phyloP scores from a whole-genome alignment of 2,888 invertebrate genomes.

The Synergus gifuensis region DNA sequence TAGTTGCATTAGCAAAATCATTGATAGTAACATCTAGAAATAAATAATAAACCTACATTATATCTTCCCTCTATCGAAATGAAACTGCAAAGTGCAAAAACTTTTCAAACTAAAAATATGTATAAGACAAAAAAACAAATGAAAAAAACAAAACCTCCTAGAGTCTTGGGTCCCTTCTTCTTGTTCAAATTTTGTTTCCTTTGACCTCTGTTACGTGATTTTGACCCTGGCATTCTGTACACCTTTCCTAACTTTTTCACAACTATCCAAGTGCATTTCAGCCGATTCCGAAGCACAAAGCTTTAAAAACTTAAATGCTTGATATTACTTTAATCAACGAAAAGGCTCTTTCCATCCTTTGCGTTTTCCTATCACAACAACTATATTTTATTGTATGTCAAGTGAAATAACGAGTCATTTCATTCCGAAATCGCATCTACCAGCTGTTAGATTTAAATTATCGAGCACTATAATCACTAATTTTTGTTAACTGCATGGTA shows the following conservation, averaged over 20 bases:
- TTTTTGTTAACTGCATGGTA: too few species aligned
- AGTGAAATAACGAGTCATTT: neutral
- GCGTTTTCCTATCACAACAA: neutral
- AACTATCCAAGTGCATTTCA: conserved; percentile 19
- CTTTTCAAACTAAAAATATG: neutral
- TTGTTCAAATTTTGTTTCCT: conserved; percentile 22
- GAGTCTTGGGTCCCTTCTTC: conserved; percentile 1
- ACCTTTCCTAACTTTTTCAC: conserved; percentile 11
- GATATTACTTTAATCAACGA: neutral
- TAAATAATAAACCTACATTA: conserved; percentile 29
- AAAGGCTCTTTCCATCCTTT: neutral
- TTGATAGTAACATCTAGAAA: conserved; percentile 83
- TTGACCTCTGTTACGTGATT: conserved; percentile 27
- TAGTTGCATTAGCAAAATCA: conserved; percentile 82
- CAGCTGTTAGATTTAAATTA: neutral
- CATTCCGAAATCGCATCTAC: neutral
- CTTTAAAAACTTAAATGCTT: neutral
- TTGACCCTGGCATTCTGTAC: conserved; percentile 24
- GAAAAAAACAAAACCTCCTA: conserved; percentile 8
- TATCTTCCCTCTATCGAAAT: conserved; percentile 3
- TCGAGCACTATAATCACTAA: too few species aligned
- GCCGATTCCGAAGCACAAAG: neutral
- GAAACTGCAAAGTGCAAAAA: neutral
- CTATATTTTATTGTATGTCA: neutral
- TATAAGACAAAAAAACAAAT: neutral